Evolutionary conservation across 2,888 invertebrate genomes (phyloP), one percentile per base, ranked within the genome.

Genomic region (Pristionchus entomophagus): DNA sequence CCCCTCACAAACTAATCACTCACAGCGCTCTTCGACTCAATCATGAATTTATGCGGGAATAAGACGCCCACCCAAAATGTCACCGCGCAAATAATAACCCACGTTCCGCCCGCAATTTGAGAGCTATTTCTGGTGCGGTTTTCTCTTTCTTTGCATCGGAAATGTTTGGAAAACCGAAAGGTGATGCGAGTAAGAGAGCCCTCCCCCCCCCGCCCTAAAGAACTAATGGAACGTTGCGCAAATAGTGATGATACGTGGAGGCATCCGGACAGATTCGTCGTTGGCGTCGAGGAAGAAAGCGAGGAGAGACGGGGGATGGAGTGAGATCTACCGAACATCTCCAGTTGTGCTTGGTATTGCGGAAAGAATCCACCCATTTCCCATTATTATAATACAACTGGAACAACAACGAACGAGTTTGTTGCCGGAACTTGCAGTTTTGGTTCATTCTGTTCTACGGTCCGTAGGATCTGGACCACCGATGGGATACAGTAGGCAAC

Each of bases 201-300:
- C 51, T 51, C 51, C 19, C 4, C 12, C 5, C 51, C 22, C 51
- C 22, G 51, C 26, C 26, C 26, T 26, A 26, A 29, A 62, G 62
- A 19, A 26, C 65, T 65, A 65, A 65, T 65, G 65, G 65, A 65
- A 65, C 65, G 22, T 65, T 65, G 35, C 35, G 65, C 65, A 65
- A 65, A 65, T 35, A 65, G 65, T 65, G 19, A 32, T 14, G 62
- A 62, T 35, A 35, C 65, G 22, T 65, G 14, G 65, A 35, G 65
- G 6, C 2, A 35, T 35, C 65, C 3, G 14, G 19, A 35, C n/a
- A n/a, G n/a, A n/a, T n/a, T n/a, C n/a, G n/a, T n/a, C n/a, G n/a
- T n/a, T n/a, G n/a, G n/a, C n/a, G n/a, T n/a, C n/a, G n/a, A n/a
- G n/a, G n/a, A n/a, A 26, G 59, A 29, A 29, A 29, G 59, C 59